Percentiles rank a stretch among this genome's conserved stretches.
Evolutionary conservation across 2,113 vertebrate species (phyloP).

Genomic region (Python bivittatus): DNA sequence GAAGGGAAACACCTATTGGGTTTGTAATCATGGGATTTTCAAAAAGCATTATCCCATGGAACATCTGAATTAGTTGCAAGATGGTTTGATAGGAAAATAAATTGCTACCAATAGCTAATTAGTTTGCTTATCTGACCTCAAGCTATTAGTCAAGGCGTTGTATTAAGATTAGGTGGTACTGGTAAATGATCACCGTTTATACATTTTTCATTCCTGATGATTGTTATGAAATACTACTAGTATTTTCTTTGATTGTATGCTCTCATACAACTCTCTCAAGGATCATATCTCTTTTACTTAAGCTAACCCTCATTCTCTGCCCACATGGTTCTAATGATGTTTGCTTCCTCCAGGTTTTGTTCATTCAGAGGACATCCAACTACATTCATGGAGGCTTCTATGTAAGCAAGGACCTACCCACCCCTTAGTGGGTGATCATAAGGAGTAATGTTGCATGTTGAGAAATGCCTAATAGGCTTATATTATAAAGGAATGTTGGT

Average conservation of each 20-base stretch:
- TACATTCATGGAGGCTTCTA: background rate
- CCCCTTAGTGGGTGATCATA: no score
- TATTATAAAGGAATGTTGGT: background rate
- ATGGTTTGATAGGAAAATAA: constrained; percentile 20
- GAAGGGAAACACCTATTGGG: constrained; percentile 9
- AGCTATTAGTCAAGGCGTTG: constrained; percentile 16
- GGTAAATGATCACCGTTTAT: constrained; percentile 11
- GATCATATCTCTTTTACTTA: background rate
- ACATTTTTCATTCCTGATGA: background rate
- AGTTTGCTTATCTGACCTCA: background rate
- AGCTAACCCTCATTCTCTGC: background rate
- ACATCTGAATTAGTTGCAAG: constrained; percentile 13
- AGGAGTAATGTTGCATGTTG: background rate
- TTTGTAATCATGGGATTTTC: constrained; percentile 39
- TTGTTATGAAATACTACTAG: background rate
- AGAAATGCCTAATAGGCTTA: background rate
- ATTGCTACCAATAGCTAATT: constrained; percentile 3
- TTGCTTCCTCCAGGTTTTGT: background rate
- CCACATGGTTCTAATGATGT: background rate
- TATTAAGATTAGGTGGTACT: rapidly evolving
- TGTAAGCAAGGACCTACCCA: background rate
- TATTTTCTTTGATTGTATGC: constrained; percentile 5
- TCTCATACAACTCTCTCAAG: background rate
- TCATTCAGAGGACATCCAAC: background rate
- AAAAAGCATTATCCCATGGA: constrained; percentile 29